phyloP scores from a whole-genome alignment of 2,113 vertebrate species.

The Castor canadensis region DNA sequence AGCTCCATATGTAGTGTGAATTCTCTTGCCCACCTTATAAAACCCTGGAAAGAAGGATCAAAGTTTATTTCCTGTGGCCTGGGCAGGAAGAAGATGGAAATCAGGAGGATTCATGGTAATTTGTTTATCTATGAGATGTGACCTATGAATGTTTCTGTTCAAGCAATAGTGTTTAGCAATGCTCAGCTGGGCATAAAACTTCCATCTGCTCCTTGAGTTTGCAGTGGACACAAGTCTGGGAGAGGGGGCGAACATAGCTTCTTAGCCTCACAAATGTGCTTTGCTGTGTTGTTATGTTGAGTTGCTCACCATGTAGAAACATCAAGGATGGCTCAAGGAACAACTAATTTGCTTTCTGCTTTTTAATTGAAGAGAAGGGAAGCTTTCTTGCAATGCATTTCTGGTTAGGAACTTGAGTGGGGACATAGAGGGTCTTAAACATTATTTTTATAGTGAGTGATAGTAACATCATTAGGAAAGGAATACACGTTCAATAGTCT shows the following conservation, averaged over 20 bases:
- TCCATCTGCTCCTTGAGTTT: constrained; percentile 54
- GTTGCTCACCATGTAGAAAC: neutral
- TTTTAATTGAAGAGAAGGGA: neutral
- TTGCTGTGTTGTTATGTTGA: neutral
- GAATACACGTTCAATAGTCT: too few species aligned
- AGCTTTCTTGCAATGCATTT: neutral
- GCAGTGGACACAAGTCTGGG: neutral
- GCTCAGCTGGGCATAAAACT: constrained; percentile 49
- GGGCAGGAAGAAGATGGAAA: neutral
- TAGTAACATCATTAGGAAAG: too few species aligned
- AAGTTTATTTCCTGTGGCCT: neutral
- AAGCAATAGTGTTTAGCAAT: constrained; percentile 43
- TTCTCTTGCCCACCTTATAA: fast-evolving
- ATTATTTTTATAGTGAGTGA: too few species aligned
- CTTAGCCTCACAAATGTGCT: neutral
- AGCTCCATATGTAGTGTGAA: neutral
- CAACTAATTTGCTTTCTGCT: neutral
- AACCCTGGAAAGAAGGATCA: neutral
- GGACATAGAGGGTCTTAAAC: neutral
- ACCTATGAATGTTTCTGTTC: constrained; percentile 52
- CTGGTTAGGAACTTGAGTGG: neutral
- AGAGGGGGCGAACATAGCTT: neutral
- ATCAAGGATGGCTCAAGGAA: neutral
- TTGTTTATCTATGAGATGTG: constrained; percentile 59
- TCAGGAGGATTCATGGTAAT: constrained; percentile 40